Evolutionary conservation across 2,888 invertebrate species (phyloP).

Genomic region (Aproaerema taeniolella): DNA sequence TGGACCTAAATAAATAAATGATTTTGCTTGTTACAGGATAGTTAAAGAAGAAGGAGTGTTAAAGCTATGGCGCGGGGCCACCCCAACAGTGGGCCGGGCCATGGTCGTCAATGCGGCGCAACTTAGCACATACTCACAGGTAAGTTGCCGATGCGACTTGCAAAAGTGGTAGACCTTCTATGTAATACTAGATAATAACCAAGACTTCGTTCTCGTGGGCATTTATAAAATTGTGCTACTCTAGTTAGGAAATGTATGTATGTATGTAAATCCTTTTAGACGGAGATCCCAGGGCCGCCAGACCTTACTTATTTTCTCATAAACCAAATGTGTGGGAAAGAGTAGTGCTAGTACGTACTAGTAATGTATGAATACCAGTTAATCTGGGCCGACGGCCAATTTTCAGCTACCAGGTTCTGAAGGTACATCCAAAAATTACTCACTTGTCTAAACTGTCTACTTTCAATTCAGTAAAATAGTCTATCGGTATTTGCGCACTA

Average conservation of each 20-base stretch:
- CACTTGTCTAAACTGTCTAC: too few species aligned
- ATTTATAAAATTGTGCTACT: not conserved
- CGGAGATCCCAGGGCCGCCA: too few species aligned
- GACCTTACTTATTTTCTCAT: too few species aligned
- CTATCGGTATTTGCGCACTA: too few species aligned
- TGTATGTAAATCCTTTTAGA: not conserved
- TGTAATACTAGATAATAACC: not conserved
- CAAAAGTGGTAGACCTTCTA: not conserved
- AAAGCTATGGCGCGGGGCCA: slow-evolving; percentile 94
- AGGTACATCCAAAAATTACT: too few species aligned
- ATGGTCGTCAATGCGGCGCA: slow-evolving; percentile 99
- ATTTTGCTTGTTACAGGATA: slow-evolving; percentile 62
- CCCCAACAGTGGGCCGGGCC: slow-evolving; percentile 92
- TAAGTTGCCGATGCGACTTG: slow-evolving; percentile 21
- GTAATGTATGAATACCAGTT: too few species aligned
- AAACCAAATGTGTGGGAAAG: too few species aligned
- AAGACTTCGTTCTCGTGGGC: not conserved
- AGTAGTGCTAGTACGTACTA: too few species aligned
- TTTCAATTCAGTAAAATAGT: too few species aligned
- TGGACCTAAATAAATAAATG: too few species aligned
- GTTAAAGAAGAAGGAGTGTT: slow-evolving; percentile 79
- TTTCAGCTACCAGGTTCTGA: too few species aligned
- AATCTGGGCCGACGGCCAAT: too few species aligned
- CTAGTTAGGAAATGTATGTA: not conserved
- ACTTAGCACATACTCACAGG: slow-evolving; percentile 97